phyloP scores from a whole-genome alignment of 2,113 vertebrate species.

The Peromyscus polionotus region DNA sequence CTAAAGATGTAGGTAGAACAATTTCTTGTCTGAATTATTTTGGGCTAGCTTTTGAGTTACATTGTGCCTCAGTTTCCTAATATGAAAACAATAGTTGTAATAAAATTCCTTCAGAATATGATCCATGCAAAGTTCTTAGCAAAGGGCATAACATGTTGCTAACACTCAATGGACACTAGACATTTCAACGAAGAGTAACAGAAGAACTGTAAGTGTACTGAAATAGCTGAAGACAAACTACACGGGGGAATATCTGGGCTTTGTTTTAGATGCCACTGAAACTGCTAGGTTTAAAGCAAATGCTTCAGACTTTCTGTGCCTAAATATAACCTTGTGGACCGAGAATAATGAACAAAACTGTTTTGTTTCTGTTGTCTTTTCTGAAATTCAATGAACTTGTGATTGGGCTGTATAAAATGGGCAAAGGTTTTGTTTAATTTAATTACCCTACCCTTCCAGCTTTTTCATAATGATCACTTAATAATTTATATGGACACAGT shows the following conservation, averaged over 20 bases:
- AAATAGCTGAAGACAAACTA: neutral
- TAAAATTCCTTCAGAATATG: neutral
- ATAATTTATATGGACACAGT: neutral
- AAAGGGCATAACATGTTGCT: neutral
- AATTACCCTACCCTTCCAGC: neutral
- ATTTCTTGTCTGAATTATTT: neutral
- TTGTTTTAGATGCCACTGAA: neutral
- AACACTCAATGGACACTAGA: neutral
- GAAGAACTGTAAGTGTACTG: neutral
- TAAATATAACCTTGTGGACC: neutral
- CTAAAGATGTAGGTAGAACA: neutral
- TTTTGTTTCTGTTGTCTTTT: neutral
- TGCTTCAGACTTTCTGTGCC: neutral
- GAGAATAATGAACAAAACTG: neutral
- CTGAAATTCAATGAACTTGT: constrained; percentile 13
- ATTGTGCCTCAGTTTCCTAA: neutral
- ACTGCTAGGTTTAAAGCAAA: constrained; percentile 3
- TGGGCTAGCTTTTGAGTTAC: neutral
- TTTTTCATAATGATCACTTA: neutral
- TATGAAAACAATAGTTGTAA: neutral
- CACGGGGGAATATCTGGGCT: neutral
- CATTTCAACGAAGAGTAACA: neutral
- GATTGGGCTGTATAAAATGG: neutral
- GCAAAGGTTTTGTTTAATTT: neutral
- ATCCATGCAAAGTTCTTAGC: neutral